Percentiles rank a stretch among this genome's conserved stretches.
phyloP scores from a whole-genome alignment of 1,140 invertebrate species.

The Drosophila tani region DNA sequence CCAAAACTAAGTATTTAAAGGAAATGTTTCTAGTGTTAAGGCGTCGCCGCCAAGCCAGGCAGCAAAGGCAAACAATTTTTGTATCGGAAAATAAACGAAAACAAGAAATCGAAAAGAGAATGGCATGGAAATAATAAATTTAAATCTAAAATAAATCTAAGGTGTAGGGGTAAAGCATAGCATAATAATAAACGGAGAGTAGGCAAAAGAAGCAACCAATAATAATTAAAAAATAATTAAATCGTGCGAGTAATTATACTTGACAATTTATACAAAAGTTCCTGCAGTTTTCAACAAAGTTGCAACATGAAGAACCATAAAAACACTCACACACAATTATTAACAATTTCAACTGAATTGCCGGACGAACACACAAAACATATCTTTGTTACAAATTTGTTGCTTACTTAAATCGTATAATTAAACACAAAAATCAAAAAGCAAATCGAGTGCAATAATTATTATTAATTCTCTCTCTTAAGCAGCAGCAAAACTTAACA shows the following conservation, averaged over 20 bases:
- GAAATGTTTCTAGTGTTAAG: constrained; percentile 65
- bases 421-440: constrained; percentile 66
- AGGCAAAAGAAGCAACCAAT: constrained; percentile 21
- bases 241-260: constrained; percentile 24
- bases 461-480: constrained; percentile 60
- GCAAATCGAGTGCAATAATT: constrained; percentile 77
- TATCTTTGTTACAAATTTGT: constrained; percentile 79
- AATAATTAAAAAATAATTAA: constrained; percentile 32
- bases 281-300: constrained; percentile 77
- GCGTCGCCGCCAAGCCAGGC: constrained; percentile 18
- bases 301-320: constrained; percentile 50
- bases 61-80: constrained; percentile 61
- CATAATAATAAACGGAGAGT: constrained; percentile 48
- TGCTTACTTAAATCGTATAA: constrained; percentile 59
- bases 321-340: constrained; percentile 20
- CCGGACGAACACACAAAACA: constrained; percentile 36
- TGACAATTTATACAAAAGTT: constrained; percentile 74
- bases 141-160: constrained; percentile 45
- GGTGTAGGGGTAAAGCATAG: constrained; percentile 62
- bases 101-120: constrained; percentile 26
- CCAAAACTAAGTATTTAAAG: constrained; percentile 34
- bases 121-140: constrained; percentile 36
- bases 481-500: constrained; percentile 33
- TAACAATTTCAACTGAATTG: constrained; percentile 17
- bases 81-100: constrained; percentile 50